Conservation (phyloP, 2,888 invertebrate genomes). For the Dicranocentrus wangi region DNA sequence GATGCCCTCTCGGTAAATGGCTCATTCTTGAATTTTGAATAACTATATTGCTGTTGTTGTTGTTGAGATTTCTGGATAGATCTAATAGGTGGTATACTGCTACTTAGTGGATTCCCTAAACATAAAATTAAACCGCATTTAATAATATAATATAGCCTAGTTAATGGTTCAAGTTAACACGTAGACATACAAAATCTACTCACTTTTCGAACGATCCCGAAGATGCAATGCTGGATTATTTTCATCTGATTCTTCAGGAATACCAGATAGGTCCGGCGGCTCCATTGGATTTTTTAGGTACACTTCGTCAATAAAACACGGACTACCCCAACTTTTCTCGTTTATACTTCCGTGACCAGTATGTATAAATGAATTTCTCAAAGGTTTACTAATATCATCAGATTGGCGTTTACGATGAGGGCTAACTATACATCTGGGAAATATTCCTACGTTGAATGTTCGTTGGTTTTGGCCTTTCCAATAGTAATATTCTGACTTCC, state of each 20-base stretch:
- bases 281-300: constrained; percentile 85
- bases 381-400: constrained; percentile 85
- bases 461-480: constrained; percentile 97
- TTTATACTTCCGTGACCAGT: constrained; percentile 83
- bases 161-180: no score
- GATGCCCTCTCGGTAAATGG: constrained; percentile 73
- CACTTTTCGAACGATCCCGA: constrained; percentile 76
- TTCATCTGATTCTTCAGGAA: constrained; percentile 74
- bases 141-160: no score
- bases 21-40: constrained; percentile 88
- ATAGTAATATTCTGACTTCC: constrained; percentile 90
- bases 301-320: constrained; percentile 85
- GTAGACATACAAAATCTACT: constrained; percentile 72
- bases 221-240: constrained; percentile 74
- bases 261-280: constrained; percentile 80
- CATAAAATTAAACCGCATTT: constrained; percentile 12
- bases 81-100: constrained; percentile 66
- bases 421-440: constrained; percentile 85
- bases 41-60: constrained; percentile 83
- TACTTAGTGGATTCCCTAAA: constrained; percentile 51
- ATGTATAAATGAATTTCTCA: constrained; percentile 88
- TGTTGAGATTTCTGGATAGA: constrained; percentile 71
- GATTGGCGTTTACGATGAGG: constrained; percentile 81
- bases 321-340: constrained; percentile 89
- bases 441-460: constrained; percentile 89